Evolutionary conservation across 2,797 vertebrate species (phyloP).

Genomic region (Sciurus carolinensis): DNA sequence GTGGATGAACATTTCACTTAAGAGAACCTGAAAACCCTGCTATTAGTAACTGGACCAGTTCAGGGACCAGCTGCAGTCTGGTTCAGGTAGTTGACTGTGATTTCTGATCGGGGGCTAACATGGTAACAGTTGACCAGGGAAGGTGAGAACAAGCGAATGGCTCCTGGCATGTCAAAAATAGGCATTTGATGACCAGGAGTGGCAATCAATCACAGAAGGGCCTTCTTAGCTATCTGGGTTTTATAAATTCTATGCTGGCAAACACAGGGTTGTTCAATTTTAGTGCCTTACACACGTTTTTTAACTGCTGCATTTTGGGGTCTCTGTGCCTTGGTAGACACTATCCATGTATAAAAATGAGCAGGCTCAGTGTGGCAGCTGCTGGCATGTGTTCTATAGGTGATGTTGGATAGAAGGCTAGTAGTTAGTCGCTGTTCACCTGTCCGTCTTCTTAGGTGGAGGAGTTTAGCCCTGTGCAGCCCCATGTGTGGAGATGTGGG

Average conservation of each 20-base stretch:
- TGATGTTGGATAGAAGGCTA: constrained; percentile 71
- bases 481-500: constrained; percentile 89
- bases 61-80: background rate
- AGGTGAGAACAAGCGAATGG: background rate
- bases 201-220: background rate
- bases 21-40: constrained; percentile 38
- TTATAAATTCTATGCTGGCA: constrained; percentile 64
- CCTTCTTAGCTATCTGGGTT: constrained; percentile 39
- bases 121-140: constrained; percentile 85
- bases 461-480: constrained; percentile 78
- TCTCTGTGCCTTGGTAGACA: constrained; percentile 38
- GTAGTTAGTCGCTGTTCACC: constrained; percentile 62
- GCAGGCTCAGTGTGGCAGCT: constrained; percentile 54
- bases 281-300: constrained; percentile 63
- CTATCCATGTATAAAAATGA: constrained; percentile 63
- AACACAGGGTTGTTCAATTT: constrained; percentile 49
- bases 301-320: background rate
- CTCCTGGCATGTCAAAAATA: background rate
- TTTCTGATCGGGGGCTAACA: constrained; percentile 31
- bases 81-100: constrained; percentile 26
- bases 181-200: background rate
- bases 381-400: background rate
- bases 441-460: constrained; percentile 70
- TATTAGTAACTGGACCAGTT: constrained; percentile 53
- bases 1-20: constrained; percentile 35